A percentile compares a stretch with the other conserved stretches of the same genome.
Conservation (phyloP, 2,113 vertebrate genomes). For the Spea multiplicata region DNA sequence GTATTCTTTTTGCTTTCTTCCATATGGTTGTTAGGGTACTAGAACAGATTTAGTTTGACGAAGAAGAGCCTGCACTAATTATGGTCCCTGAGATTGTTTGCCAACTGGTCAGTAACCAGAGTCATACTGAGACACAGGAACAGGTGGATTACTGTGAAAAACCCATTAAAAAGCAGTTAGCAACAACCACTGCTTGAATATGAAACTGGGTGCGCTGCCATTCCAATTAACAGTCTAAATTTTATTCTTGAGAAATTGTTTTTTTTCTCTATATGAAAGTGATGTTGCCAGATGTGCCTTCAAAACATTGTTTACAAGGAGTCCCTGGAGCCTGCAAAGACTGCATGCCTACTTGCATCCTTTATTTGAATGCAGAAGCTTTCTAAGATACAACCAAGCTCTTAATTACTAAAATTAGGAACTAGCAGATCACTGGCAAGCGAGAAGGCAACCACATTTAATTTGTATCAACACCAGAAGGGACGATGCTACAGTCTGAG, state of each 20-base stretch:
- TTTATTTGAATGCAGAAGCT: slow-evolving; percentile 22
- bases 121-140: background rate
- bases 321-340: background rate
- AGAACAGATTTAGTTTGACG: too few relatives aligned
- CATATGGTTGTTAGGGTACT: too few relatives aligned
- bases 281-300: slow-evolving; percentile 19
- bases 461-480: slow-evolving; percentile 46
- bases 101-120: background rate
- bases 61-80: too few relatives aligned
- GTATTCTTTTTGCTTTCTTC: background rate
- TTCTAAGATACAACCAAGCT: slow-evolving; percentile 5
- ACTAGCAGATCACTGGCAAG: slow-evolving; percentile 30
- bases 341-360: slow-evolving; percentile 17
- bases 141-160: background rate
- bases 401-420: slow-evolving; percentile 36
- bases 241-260: background rate
- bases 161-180: background rate
- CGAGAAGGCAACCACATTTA: slow-evolving; percentile 33
- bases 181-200: background rate
- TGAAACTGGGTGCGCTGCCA: background rate
- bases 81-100: background rate
- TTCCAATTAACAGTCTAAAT: slow-evolving; percentile 20
- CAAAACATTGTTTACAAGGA: slow-evolving; percentile 35
- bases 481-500: slow-evolving; percentile 19
- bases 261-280: background rate